phyloP scores from a whole-genome alignment of 2,797 vertebrate genomes.

The Platyrinchus mystaceus region DNA sequence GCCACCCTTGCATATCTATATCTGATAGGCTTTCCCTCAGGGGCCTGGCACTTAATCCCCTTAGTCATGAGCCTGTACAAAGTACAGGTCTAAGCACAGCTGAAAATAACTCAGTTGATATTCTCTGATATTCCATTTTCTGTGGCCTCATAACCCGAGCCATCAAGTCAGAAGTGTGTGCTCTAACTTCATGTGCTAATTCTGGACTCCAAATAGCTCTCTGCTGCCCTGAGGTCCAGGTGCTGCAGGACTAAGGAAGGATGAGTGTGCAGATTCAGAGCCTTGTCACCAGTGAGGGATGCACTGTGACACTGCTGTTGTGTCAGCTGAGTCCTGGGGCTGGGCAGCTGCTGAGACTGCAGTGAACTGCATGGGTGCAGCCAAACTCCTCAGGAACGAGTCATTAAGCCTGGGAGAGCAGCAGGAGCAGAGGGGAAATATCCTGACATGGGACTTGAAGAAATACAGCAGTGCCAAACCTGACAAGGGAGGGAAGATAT shows the following conservation, averaged over 20 bases:
- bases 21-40: not conserved
- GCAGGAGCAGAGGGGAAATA: not conserved
- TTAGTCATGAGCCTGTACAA: not conserved
- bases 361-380: not conserved
- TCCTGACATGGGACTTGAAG: not conserved
- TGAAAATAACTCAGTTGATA: not conserved
- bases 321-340: not conserved
- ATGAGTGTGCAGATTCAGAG: not conserved
- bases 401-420: not conserved
- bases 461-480: not conserved
- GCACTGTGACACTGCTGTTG: not conserved
- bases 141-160: not conserved
- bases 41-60: not conserved
- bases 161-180: not conserved
- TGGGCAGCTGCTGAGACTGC: not conserved
- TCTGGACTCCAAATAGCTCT: not conserved
- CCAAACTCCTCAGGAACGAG: not conserved
- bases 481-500: not conserved
- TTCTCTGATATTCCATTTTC: not conserved
- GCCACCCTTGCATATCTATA: not conserved
- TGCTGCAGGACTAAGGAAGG: not conserved
- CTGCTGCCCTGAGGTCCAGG: not conserved
- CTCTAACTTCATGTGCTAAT: not conserved
- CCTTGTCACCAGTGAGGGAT: fast-evolving
- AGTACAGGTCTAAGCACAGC: not conserved